A percentile compares a stretch with the other conserved stretches of the same genome.
Conservation (phyloP, 2,113 vertebrate genomes). For the Epinephelus lanceolatus region DNA sequence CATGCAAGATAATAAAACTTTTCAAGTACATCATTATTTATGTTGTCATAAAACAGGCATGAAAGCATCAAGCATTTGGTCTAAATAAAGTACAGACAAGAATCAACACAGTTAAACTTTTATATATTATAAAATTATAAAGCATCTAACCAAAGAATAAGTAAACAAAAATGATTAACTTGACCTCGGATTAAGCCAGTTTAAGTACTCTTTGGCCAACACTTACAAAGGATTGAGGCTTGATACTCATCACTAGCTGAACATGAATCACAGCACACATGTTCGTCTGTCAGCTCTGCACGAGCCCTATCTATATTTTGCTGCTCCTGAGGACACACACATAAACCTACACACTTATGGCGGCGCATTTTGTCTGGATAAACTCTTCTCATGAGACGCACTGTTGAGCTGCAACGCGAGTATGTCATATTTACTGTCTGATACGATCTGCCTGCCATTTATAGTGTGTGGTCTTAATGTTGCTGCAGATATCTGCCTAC, state of each 20-base stretch:
- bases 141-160: background rate
- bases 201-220: background rate
- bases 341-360: background rate
- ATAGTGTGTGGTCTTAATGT: conserved; percentile 50
- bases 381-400: conserved; percentile 2
- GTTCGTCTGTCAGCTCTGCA: background rate
- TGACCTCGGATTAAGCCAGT: background rate
- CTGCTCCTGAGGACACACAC: background rate
- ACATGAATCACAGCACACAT: conserved; percentile 6
- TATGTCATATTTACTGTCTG: conserved; percentile 47
- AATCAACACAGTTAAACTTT: background rate
- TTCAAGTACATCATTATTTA: background rate
- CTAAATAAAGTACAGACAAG: background rate
- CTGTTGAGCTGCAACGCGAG: conserved; percentile 30
- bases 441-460: conserved; percentile 50
- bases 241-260: background rate
- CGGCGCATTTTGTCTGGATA: background rate
- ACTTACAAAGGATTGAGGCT: background rate
- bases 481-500: conserved; percentile 46
- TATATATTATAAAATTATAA: background rate
- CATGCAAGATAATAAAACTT: too few relatives aligned
- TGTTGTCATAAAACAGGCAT: background rate
- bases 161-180: background rate
- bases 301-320: background rate
- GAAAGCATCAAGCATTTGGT: background rate